A percentile compares a stretch with the other conserved stretches of the same genome.
Conservation (phyloP, 2,113 vertebrate species). For the Pimephales promelas region DNA sequence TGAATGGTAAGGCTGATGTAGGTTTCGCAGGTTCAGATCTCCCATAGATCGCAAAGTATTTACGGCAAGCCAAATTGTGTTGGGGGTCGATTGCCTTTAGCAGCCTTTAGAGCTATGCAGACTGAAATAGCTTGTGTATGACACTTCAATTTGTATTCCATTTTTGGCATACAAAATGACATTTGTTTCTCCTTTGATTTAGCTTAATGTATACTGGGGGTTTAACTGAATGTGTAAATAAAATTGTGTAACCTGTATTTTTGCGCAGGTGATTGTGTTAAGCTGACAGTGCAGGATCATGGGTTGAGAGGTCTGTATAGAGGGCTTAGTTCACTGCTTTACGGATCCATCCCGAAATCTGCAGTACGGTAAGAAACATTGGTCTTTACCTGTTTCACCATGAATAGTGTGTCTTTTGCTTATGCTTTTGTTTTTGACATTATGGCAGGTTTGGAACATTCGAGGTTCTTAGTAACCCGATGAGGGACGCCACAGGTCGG, state of each 20-base stretch:
- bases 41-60: too few relatives aligned
- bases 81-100: too few relatives aligned
- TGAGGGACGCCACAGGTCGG: constrained; percentile 74
- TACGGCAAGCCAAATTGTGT: too few relatives aligned
- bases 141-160: too few relatives aligned
- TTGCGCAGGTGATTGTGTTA: constrained; percentile 76
- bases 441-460: constrained; percentile 79
- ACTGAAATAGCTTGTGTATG: too few relatives aligned
- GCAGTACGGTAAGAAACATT: constrained; percentile 73
- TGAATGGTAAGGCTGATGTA: too few relatives aligned
- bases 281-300: constrained; percentile 77
- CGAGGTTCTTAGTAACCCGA: constrained; percentile 77
- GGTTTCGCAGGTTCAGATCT: too few relatives aligned
- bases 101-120: too few relatives aligned
- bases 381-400: background rate
- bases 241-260: background rate
- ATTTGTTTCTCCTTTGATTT: too few relatives aligned
- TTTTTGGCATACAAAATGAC: too few relatives aligned
- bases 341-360: constrained; percentile 81
- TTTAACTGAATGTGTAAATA: background rate
- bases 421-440: background rate
- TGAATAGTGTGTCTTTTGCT: background rate
- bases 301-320: constrained; percentile 78
- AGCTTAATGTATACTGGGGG: too few relatives aligned
- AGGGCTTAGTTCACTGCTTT: constrained; percentile 79